Evolutionary conservation across 1,140 invertebrate species (phyloP), one percentile per base, ranked within the genome.

Genomic region (Papilio machaon): DNA sequence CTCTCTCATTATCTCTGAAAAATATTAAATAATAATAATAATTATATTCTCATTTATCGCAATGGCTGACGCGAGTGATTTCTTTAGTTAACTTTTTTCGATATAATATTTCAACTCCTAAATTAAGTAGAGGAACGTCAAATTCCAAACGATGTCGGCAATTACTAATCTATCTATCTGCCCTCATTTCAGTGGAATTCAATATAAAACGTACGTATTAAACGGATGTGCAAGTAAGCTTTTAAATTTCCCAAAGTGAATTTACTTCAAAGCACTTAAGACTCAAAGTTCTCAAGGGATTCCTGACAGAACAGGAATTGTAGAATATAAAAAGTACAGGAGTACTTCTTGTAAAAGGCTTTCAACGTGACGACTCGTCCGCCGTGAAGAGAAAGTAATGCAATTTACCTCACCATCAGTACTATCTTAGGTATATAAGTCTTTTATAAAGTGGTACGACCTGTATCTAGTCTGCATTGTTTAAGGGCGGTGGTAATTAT

Each of bases 261-360:
- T 70, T 70, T 70, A 35, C 13, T 70, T 6, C 30, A 15, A 19
- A 70, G 64, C 64, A 70, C 64, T 70, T 38, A 70, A 11, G 64
- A 35, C 2, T 70, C 64, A 70, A 35, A 35, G 64, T 70, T 70
- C 64, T 35, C 64, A 35, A 35, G 64, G 30, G 64, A 70, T 70
- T 35, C 64, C 13, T 70, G 30, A 3, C 30, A 70, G 64, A 70
- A 70, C 30, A 70, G n/a, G 5, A 70, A 70, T 70, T 67, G 30
- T 15, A 70, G 64, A 70, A 35, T 70, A 70, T 64, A 64, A 64
- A 70, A 70, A 70, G 30, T 70, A 70, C 64, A 70, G 23, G 23
- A 67, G 64, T 70, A 70, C 10, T 70, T 38, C 30, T 17, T 70
- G 11, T 70, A 70, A 64, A 64, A 70, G 64, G 30, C 35, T 70